phyloP scores from a whole-genome alignment of 1,140 invertebrate genomes.

The Drosophila orena region DNA sequence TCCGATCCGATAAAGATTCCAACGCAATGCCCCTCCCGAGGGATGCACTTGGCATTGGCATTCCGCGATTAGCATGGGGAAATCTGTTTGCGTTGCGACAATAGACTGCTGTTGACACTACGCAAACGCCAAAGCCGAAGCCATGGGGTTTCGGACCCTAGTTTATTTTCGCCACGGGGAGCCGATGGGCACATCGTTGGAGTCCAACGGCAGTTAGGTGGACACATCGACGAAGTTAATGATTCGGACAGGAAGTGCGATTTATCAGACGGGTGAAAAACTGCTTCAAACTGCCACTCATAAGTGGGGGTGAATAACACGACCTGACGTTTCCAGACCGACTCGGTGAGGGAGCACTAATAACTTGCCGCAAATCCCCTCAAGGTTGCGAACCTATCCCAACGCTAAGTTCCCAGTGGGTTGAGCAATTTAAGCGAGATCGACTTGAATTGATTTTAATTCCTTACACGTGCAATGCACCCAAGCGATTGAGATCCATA shows the following conservation, averaged over 20 bases:
- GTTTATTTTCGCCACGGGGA: constrained; percentile 1
- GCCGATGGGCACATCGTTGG: too few species aligned
- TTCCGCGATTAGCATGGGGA: constrained; percentile 27
- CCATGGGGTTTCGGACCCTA: constrained; percentile 30
- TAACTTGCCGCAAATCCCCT: background rate
- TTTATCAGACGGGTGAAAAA: background rate
- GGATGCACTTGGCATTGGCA: constrained; percentile 39
- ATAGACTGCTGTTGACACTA: constrained; percentile 32
- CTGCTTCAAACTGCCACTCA: background rate
- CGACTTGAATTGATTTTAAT: constrained; percentile 68
- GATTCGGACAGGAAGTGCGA: constrained; percentile 24
- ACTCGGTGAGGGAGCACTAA: background rate
- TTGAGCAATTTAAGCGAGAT: constrained; percentile 38
- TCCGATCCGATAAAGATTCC: constrained; percentile 12
- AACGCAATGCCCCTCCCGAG: background rate
- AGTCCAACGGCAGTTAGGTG: constrained; percentile 13
- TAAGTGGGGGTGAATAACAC: constrained; percentile 11
- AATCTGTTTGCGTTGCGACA: constrained; percentile 36
- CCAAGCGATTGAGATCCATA: constrained; percentile 17
- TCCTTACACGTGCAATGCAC: constrained; percentile 72
- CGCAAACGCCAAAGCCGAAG: constrained; percentile 2
- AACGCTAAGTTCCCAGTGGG: background rate
- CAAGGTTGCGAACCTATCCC: constrained; percentile 16
- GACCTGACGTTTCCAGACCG: constrained; percentile 5
- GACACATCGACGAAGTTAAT: background rate